Percentiles rank a stretch among this genome's conserved stretches.
These are phyloP conservation scores for Pelodiscus sinensis DNA, from an alignment of 2,113 vertebrate species.

Conservation along the genomic window DNA sequence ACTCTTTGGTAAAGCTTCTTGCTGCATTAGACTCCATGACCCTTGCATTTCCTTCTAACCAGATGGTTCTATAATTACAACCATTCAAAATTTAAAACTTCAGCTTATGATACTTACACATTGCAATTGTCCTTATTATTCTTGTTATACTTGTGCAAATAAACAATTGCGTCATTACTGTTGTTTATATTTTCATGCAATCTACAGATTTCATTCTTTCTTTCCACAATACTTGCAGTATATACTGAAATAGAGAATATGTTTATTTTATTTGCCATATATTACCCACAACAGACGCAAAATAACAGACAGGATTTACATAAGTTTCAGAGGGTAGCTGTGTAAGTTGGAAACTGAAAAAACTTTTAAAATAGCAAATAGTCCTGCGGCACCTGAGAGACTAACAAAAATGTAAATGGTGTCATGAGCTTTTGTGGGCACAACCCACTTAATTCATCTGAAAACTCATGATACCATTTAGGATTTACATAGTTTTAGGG, in stretches of 20 bases:
- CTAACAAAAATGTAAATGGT: too few species aligned
- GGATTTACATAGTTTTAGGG: background rate
- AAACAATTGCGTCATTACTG: constrained; percentile 70
- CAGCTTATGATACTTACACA: constrained; percentile 71
- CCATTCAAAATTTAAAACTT: background rate
- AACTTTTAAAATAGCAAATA: too few species aligned
- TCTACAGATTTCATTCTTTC: constrained; percentile 58
- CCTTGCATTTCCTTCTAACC: background rate
- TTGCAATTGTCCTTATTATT: constrained; percentile 65
- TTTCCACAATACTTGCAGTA: constrained; percentile 61
- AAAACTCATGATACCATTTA: too few species aligned
- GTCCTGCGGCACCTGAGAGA: too few species aligned
- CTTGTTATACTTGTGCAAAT: constrained; percentile 72
- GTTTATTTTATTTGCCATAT: background rate
- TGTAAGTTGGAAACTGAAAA: too few species aligned
- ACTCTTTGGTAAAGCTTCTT: background rate
- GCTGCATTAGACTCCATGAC: background rate
- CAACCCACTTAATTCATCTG: too few species aligned
- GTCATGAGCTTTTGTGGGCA: too few species aligned
- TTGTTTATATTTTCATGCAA: constrained; percentile 73
- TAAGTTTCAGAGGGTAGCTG: too few species aligned
- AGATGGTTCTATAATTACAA: background rate
- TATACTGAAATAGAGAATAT: constrained; percentile 70
- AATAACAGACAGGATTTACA: background rate
- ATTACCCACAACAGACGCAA: background rate